These are phyloP conservation scores for Turnix velox DNA, from an alignment of 2,113 vertebrate species.

Conservation along the genomic window DNA sequence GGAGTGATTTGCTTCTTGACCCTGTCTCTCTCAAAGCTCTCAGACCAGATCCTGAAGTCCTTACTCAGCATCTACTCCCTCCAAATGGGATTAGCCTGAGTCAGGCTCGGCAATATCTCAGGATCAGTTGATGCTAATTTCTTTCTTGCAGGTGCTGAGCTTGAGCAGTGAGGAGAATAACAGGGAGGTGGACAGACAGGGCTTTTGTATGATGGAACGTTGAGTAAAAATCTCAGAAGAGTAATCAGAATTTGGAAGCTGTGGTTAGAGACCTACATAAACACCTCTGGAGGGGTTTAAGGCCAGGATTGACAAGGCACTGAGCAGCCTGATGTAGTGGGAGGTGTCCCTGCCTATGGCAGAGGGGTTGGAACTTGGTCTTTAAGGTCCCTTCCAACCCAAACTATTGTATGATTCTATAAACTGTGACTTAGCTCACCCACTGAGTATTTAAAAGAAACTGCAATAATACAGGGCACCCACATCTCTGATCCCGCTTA, in stretches of 20 bases:
- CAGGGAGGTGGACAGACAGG: neutral
- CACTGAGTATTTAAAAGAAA: neutral
- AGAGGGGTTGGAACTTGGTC: no score
- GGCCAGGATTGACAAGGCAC: no score
- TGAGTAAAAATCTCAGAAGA: neutral
- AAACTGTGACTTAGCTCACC: neutral
- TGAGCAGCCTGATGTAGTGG: no score
- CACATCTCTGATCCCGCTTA: neutral
- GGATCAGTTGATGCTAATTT: neutral
- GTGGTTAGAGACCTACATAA: neutral
- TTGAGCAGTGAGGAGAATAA: neutral
- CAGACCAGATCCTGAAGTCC: neutral
- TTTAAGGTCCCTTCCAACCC: no score
- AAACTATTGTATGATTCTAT: no score
- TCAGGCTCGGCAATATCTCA: neutral
- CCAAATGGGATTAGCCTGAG: neutral
- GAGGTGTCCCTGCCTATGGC: no score
- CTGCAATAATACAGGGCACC: neutral
- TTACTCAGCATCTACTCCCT: slow-evolving; percentile 6
- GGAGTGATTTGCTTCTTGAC: neutral
- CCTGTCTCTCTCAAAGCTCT: neutral
- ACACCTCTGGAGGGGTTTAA: no score
- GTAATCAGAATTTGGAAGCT: neutral
- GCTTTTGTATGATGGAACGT: neutral
- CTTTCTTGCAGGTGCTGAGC: neutral